These are phyloP conservation scores for Cremastobaeus sp. DNA, from an alignment of 2,888 invertebrate genomes.

Conservation along the genomic window DNA sequence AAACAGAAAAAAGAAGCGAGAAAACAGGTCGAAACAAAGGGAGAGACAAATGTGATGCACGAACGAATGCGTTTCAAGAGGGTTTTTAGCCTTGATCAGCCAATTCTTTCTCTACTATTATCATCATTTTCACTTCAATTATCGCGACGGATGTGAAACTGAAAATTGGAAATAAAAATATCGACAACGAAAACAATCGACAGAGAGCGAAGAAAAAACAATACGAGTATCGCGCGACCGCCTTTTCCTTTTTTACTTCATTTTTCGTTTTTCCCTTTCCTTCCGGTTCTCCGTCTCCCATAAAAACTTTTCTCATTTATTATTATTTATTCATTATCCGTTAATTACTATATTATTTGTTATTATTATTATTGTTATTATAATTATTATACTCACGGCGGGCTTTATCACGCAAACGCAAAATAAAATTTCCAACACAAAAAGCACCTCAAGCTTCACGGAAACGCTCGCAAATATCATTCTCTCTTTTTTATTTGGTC, in stretches of 20 bases:
- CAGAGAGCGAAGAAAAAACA: conserved; percentile 67
- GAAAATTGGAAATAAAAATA: conserved; percentile 55
- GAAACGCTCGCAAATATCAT: conserved; percentile 74
- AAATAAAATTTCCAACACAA: conserved; percentile 53
- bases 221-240: conserved; percentile 74
- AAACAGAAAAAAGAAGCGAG: conserved; percentile 11
- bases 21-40: not conserved
- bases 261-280: conserved; percentile 34
- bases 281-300: conserved; percentile 1
- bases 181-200: conserved; percentile 53
- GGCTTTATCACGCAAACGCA: conserved; percentile 45
- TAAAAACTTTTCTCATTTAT: conserved; percentile 24
- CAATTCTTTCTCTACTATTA: conserved; percentile 19
- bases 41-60: conserved; percentile 5
- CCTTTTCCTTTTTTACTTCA: conserved; percentile 61
- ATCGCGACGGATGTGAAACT: too few relatives aligned
- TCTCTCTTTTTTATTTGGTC: conserved; percentile 77
- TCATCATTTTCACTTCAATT: too few relatives aligned
- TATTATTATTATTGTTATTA: conserved; percentile 51
- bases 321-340: conserved; percentile 21
- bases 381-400: conserved; percentile 52
- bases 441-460: conserved; percentile 70
- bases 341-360: conserved; percentile 44
- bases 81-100: conserved; percentile 9
- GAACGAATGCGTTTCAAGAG: conserved; percentile 18